Conservation (phyloP, 1,140 invertebrate genomes). For the Drosophila cardini region DNA sequence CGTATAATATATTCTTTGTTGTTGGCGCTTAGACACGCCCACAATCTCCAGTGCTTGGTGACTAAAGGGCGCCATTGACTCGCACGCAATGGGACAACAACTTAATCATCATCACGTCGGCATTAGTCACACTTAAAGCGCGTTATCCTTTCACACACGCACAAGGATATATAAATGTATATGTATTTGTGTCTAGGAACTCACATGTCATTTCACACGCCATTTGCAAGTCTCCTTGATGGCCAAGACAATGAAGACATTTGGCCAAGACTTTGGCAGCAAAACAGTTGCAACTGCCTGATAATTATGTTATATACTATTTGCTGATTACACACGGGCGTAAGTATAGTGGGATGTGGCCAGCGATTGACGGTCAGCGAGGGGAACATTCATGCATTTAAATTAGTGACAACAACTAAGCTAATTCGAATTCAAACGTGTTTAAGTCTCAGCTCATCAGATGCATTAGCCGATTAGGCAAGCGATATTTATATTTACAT, state of each 20-base stretch:
- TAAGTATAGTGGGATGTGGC: neutral
- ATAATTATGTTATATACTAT: slow-evolving; percentile 73
- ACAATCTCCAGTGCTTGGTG: slow-evolving; percentile 30
- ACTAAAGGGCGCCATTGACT: slow-evolving; percentile 53
- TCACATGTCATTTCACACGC: slow-evolving; percentile 71
- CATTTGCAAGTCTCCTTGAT: slow-evolving; percentile 79
- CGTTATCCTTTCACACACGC: slow-evolving; percentile 64
- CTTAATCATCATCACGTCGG: slow-evolving; percentile 80
- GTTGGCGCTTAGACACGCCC: slow-evolving; percentile 39
- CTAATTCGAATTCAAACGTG: slow-evolving; percentile 53
- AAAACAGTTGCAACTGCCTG: slow-evolving; percentile 58
- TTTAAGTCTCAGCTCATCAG: slow-evolving; percentile 55
- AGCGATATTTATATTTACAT: slow-evolving; percentile 20
- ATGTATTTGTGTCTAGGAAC: slow-evolving; percentile 27
- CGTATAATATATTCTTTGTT: slow-evolving; percentile 39
- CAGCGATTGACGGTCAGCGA: neutral
- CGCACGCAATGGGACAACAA: slow-evolving; percentile 64
- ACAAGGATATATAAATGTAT: neutral
- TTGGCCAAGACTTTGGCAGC: slow-evolving; percentile 48
- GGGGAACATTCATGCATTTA: slow-evolving; percentile 28
- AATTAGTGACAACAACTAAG: slow-evolving; percentile 56
- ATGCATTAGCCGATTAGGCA: slow-evolving; percentile 63
- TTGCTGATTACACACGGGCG: slow-evolving; percentile 50
- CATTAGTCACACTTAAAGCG: slow-evolving; percentile 75
- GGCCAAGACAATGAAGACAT: slow-evolving; percentile 73